Evolutionary conservation across 1,140 invertebrate species (phyloP), one percentile per base, ranked within the genome.

Genomic region (Ladona fulva): DNA sequence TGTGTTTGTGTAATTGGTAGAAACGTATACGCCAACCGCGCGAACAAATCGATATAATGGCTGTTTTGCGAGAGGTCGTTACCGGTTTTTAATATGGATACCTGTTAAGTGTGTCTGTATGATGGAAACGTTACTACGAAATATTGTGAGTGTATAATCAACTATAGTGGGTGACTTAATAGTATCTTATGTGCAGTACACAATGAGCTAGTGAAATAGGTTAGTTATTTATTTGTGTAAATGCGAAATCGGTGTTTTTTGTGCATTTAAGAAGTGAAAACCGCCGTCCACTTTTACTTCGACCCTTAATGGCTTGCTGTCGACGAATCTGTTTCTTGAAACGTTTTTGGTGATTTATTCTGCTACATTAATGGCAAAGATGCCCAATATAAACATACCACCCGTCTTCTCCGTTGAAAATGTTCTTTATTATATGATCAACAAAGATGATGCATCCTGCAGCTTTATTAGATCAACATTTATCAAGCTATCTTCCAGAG

Each of bases 81-180:
- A 66, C 52, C 52, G 52, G 52, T 66, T 66, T 66, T 66, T 66
- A 66, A 66, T 66, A 66, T 66, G 52, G 52, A 66, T 66, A 66
- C 52, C 52, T 66, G 52, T 66, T 66, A 66, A 66, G 52, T 66
- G 52, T 66, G 52, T 66, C 52, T 66, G 52, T 19, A 22, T 66
- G 52, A 22, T 66, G 52, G 52, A 66, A 66, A 66, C 52, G n/a
- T 19, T 66, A 66, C n/a, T 66, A 22, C n/a, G 52, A 19, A 22
- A 19, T 66, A 66, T 66, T 66, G 52, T 22, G 29, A 37, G 29
- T 37, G 29, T 37, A 37, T 37, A 37, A 37, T 37, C 29, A 37
- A 37, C 29, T 8, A 5, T 37, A 37, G 29, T 37, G 29, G 29
- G 29, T 37, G 29, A 5, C 8, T 37, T 37, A 37, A 37, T 37